These are phyloP conservation scores for Garra rufa DNA, from an alignment of 2,113 vertebrate genomes.

Conservation along the genomic window DNA sequence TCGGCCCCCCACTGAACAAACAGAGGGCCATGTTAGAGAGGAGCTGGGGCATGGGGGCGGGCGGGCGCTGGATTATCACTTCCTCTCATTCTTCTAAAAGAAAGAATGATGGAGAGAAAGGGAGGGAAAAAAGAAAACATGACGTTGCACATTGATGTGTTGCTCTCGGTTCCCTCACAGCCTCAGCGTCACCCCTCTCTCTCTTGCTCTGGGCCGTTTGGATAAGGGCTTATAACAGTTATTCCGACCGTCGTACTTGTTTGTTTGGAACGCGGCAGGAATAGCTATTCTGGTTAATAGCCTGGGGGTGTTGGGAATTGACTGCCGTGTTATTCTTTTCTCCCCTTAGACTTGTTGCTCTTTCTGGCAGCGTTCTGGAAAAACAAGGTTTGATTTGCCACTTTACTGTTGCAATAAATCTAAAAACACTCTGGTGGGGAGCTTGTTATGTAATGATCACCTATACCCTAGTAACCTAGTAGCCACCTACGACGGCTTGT, in stretches of 20 bases:
- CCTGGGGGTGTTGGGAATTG: constrained; percentile 40
- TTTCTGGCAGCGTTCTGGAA: constrained; percentile 37
- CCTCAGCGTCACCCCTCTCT: constrained; percentile 49
- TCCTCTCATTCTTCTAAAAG: constrained; percentile 67
- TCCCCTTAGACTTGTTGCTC: constrained; percentile 41
- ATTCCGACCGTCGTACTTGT: constrained; percentile 56
- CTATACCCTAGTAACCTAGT: constrained; percentile 27
- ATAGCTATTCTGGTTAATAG: constrained; percentile 47
- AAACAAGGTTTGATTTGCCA: constrained; percentile 52
- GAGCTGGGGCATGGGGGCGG: constrained; percentile 24
- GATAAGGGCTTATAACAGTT: constrained; percentile 59
- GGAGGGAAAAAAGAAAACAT: constrained; percentile 48
- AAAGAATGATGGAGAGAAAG: constrained; percentile 49
- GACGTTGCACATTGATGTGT: constrained; percentile 52
- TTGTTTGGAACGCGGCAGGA: constrained; percentile 58
- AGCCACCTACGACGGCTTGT: neutral
- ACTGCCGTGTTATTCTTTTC: constrained; percentile 37
- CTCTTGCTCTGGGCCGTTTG: constrained; percentile 31
- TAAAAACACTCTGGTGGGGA: neutral
- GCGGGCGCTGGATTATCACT: constrained; percentile 61
- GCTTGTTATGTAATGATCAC: constrained; percentile 37
- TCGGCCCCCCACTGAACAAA: constrained; percentile 64
- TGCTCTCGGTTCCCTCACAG: constrained; percentile 50
- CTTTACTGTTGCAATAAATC: constrained; percentile 41
- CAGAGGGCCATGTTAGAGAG: constrained; percentile 50